Evolutionary conservation across 2,797 vertebrate genomes (phyloP).

Genomic region (Linurgus olivaceus): DNA sequence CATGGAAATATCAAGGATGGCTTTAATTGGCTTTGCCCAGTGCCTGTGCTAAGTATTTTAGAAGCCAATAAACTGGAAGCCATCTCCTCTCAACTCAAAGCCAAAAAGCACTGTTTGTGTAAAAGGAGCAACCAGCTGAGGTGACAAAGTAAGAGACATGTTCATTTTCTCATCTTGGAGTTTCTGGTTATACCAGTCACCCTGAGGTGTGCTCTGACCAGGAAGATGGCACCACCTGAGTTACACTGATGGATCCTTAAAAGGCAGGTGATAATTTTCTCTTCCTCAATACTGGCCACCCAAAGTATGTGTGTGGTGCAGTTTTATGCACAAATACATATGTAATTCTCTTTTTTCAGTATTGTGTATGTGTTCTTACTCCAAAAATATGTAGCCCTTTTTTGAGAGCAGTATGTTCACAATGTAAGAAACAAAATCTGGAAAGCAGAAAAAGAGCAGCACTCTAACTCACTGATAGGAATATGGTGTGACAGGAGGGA

Average conservation of each 20-base stretch:
- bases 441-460: constrained; percentile 53
- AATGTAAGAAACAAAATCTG: constrained; percentile 22
- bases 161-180: not conserved
- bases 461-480: constrained; percentile 36
- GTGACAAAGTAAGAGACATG: not conserved
- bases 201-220: not conserved
- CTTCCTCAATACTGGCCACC: not conserved
- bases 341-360: not conserved
- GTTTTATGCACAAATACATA: not conserved
- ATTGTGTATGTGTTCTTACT: not conserved
- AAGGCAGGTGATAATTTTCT: not conserved
- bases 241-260: not conserved
- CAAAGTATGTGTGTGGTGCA: not conserved
- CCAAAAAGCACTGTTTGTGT: not conserved
- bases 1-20: not conserved
- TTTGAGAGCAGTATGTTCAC: constrained; percentile 26
- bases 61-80: not conserved
- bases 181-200: not conserved
- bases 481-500: constrained; percentile 48
- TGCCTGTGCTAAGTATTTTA: not conserved
- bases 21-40: not conserved
- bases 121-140: not conserved
- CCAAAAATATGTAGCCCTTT: not conserved
- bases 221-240: not conserved
- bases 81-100: not conserved